Evolutionary conservation across 1,140 invertebrate species (phyloP).

Genomic region (Hypsibius dujardini): DNA sequence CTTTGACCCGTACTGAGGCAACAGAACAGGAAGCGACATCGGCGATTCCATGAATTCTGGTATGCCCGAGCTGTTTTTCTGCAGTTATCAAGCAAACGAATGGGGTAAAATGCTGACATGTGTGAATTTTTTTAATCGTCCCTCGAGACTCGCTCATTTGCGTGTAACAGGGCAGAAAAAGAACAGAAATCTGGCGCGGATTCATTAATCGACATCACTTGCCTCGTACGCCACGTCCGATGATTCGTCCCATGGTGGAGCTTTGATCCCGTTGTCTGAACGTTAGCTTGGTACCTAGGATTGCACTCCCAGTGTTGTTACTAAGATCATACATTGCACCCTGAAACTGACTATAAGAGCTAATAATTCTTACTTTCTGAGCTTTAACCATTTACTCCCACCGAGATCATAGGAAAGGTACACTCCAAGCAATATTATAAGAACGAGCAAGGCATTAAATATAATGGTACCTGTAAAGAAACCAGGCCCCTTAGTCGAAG

Average conservation of each 20-base stretch:
- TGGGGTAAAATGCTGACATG: slow-evolving; percentile 18
- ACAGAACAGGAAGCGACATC: slow-evolving; percentile 64
- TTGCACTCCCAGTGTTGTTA: background rate
- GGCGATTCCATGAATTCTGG: slow-evolving; percentile 72
- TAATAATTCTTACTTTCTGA: background rate
- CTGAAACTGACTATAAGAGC: background rate
- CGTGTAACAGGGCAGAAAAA: background rate
- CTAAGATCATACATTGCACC: background rate
- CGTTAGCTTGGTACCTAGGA: background rate
- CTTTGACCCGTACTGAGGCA: slow-evolving; percentile 46
- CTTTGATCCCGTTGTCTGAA: slow-evolving; percentile 8
- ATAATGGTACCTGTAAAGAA: background rate
- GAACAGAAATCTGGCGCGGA: too few relatives aligned
- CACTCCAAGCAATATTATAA: background rate
- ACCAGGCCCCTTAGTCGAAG: background rate
- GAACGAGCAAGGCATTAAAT: background rate
- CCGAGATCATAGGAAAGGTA: slow-evolving; percentile 8
- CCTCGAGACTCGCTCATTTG: background rate
- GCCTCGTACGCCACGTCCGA: background rate
- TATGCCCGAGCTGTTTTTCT: slow-evolving; percentile 73
- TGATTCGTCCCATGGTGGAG: background rate
- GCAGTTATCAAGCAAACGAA: slow-evolving; percentile 11
- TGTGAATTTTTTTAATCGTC: background rate
- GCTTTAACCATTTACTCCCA: slow-evolving; percentile 11
- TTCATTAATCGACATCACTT: background rate